These are phyloP conservation scores for Trichoplusia ni DNA, from an alignment of 1,140 invertebrate species.

Conservation along the genomic window DNA sequence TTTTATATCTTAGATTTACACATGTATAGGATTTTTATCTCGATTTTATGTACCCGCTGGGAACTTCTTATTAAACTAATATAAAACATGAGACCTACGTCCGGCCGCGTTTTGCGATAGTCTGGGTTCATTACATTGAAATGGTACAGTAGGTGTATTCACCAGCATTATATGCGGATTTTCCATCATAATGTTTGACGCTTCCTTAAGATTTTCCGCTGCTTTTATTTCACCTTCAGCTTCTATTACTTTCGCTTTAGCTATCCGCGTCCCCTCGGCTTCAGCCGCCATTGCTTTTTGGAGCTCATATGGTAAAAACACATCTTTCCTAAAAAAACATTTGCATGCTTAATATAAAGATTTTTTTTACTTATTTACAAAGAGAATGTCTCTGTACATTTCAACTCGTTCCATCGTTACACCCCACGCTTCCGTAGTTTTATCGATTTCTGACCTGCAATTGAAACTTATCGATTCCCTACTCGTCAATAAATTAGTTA, in stretches of 20 bases:
- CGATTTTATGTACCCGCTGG: too few species aligned
- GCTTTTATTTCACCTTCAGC: slow-evolving; percentile 65
- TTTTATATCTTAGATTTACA: too few species aligned
- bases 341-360: too few species aligned
- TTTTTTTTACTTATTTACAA: too few species aligned
- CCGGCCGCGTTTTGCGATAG: too few species aligned
- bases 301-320: slow-evolving; percentile 85
- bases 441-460: slow-evolving; percentile 52
- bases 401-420: slow-evolving; percentile 62
- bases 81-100: too few species aligned
- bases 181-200: slow-evolving; percentile 54
- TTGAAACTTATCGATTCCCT: slow-evolving; percentile 90
- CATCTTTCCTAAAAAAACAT: slow-evolving; percentile 83
- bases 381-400: too few species aligned
- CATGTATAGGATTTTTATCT: too few species aligned
- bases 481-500: slow-evolving; percentile 93
- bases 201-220: slow-evolving; percentile 56
- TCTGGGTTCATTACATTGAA: too few species aligned
- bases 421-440: slow-evolving; percentile 53
- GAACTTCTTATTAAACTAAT: too few species aligned
- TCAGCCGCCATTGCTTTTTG: slow-evolving; percentile 88
- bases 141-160: too few species aligned
- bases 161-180: slow-evolving; percentile 60
- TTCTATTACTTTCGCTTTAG: slow-evolving; percentile 67
- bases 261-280: slow-evolving; percentile 67